A percentile compares a stretch with the other conserved stretches of the same genome.
These are phyloP conservation scores for Vireo griseus DNA, from an alignment of 2,797 vertebrate species.

Conservation along the genomic window DNA sequence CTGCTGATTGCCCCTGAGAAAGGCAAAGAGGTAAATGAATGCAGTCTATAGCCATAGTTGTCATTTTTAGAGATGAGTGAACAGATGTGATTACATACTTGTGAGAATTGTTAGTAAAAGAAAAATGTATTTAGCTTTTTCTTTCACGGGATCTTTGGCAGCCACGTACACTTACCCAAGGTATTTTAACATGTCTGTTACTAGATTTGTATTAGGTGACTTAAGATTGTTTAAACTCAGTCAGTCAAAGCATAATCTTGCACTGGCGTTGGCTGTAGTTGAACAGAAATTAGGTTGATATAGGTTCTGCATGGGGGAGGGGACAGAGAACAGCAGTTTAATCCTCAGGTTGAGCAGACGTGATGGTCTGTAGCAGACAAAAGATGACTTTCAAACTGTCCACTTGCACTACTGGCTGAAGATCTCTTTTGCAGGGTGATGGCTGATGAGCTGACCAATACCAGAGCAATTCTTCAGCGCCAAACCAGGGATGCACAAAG, in stretches of 20 bases:
- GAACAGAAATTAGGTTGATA: not conserved
- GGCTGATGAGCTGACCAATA: constrained; percentile 92
- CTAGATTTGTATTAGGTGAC: not conserved
- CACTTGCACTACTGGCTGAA: not conserved
- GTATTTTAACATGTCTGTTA: not conserved
- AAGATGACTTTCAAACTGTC: not conserved
- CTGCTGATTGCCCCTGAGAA: not conserved
- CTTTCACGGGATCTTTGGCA: not conserved
- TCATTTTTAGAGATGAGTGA: not conserved
- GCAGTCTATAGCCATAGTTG: not conserved
- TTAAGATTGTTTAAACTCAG: not conserved
- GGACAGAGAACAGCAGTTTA: not conserved
- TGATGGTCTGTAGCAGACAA: not conserved
- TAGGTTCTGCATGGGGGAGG: not conserved
- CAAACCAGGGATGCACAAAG: constrained; percentile 91
- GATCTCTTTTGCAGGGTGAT: constrained; percentile 83
- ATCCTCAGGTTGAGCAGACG: not conserved
- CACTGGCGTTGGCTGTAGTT: not conserved
- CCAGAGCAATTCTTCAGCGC: constrained; percentile 85
- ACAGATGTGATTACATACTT: not conserved
- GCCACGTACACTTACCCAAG: not conserved
- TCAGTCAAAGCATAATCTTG: not conserved
- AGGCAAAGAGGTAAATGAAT: not conserved
- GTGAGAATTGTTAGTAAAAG: not conserved
- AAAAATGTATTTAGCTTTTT: not conserved